These are phyloP conservation scores for Trachelus tabidus DNA, from an alignment of 2,888 invertebrate species.

Conservation along the genomic window DNA sequence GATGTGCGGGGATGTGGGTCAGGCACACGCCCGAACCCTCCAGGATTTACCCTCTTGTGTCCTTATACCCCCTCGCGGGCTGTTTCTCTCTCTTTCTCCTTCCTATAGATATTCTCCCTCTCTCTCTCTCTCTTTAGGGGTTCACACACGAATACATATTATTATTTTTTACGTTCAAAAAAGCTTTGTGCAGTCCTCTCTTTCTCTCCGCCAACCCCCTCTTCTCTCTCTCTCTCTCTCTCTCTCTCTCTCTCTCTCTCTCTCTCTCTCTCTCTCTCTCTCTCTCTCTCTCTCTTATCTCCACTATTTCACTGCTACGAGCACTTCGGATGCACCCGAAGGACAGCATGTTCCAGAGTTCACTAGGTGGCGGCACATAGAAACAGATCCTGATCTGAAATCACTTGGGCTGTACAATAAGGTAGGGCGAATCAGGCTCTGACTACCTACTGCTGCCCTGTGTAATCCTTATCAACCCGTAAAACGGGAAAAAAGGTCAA, in stretches of 20 bases:
- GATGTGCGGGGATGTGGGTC: constrained; percentile 54
- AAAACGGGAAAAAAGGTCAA: not conserved
- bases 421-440: too few species aligned
- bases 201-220: not conserved
- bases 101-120: not conserved
- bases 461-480: not conserved
- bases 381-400: not conserved
- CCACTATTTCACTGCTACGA: not conserved
- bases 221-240: too few species aligned
- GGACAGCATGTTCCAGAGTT: not conserved
- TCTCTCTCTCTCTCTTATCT: too few species aligned
- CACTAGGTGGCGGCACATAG: not conserved
- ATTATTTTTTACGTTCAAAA: not conserved
- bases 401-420: not conserved
- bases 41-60: constrained; percentile 40
- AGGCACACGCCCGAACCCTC: constrained; percentile 51
- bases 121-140: not conserved
- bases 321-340: not conserved
- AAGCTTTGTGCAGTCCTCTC: not conserved
- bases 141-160: not conserved
- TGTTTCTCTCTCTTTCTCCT: not conserved
- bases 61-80: constrained; percentile 17
- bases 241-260: too few species aligned
- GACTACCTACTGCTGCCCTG: not conserved
- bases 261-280: too few species aligned